Conservation (phyloP, 2,888 invertebrate species). For the Orthosia gothica region DNA sequence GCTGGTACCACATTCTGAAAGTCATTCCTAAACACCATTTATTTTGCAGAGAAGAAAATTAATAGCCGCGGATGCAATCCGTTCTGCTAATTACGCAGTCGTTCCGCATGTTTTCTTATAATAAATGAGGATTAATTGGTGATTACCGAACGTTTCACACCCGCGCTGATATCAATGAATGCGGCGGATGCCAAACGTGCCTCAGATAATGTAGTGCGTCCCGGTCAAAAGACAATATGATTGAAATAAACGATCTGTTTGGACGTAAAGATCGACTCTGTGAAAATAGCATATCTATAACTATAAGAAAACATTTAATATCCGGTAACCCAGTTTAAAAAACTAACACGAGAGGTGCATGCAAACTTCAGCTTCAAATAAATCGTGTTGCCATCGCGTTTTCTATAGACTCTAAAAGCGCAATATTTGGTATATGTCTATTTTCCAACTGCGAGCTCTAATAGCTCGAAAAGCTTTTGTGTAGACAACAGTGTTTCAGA, state of each 20-base stretch:
- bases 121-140: conserved; percentile 46
- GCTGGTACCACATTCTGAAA: neutral
- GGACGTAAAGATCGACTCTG: conserved; percentile 1
- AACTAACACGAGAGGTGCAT: too few species aligned
- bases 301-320: neutral
- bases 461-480: neutral
- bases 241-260: conserved; percentile 47
- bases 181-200: conserved; percentile 48
- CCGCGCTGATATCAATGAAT: conserved; percentile 39
- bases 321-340: neutral
- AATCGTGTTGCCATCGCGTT: neutral
- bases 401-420: neutral
- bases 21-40: neutral
- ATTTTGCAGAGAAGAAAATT: neutral
- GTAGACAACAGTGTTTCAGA: neutral
- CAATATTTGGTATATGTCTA: neutral
- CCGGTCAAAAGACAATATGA: conserved; percentile 37
- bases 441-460: neutral
- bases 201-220: conserved; percentile 43
- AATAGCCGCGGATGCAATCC: conserved; percentile 18
- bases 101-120: conserved; percentile 46
- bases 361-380: neutral
- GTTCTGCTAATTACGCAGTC: conserved; percentile 38
- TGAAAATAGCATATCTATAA: conserved; percentile 13
- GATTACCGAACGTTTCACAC: conserved; percentile 48